Evolutionary conservation across 2,113 vertebrate species (phyloP).

Genomic region (Opisthocomus hoazin): DNA sequence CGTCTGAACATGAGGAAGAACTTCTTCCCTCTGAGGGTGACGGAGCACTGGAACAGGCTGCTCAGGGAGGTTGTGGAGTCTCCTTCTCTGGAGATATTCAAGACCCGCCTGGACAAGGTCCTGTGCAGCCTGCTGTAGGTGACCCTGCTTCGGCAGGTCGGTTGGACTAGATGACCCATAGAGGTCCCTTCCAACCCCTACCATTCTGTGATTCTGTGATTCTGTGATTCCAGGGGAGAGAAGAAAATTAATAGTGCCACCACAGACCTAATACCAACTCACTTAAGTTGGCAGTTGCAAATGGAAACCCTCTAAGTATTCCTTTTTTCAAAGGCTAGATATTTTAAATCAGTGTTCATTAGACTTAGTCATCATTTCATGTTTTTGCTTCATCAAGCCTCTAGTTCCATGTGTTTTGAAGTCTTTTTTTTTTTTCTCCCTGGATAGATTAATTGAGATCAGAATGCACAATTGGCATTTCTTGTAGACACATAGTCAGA

Average conservation of each 20-base stretch:
- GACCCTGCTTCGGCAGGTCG: no score
- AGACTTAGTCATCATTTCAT: constrained; percentile 7
- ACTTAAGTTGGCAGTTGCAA: neutral
- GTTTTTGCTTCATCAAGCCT: neutral
- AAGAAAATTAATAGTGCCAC: neutral
- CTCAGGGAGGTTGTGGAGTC: no score
- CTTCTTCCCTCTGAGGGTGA: no score
- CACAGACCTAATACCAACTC: neutral
- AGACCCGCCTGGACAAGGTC: no score
- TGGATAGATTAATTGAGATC: neutral
- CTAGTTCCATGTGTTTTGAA: neutral
- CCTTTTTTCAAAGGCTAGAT: neutral
- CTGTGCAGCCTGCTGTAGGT: no score
- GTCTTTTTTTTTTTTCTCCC: neutral
- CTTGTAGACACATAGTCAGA: neutral
- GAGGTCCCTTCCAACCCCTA: no score
- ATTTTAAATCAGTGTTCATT: constrained; percentile 11
- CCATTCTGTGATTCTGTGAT: no score
- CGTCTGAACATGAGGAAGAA: no score
- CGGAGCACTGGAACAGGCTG: no score
- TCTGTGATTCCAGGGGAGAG: neutral
- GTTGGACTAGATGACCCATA: no score
- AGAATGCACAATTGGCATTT: neutral
- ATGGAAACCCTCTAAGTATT: neutral
- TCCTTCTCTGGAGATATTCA: no score